Conservation (phyloP, 2,888 invertebrate genomes). For the Brachyopa scutellaris region DNA sequence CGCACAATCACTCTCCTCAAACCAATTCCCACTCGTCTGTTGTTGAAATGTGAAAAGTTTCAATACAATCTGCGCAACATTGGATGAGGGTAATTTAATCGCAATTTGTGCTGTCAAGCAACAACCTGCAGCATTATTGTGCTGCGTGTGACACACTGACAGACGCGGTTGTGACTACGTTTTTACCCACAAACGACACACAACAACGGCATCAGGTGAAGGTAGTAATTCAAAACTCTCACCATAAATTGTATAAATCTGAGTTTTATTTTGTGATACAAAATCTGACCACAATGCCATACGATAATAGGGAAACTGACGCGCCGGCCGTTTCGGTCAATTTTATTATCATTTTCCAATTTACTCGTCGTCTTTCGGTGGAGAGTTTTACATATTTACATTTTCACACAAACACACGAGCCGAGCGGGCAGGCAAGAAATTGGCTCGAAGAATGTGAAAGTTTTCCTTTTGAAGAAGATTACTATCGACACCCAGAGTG, state of each 20-base stretch:
- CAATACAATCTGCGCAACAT: conserved; percentile 41
- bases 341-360: conserved; percentile 64
- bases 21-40: too few relatives aligned
- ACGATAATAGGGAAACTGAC: conserved; percentile 44
- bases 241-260: conserved; percentile 41
- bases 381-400: not conserved
- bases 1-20: too few relatives aligned
- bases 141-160: conserved; percentile 44
- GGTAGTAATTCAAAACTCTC: conserved; percentile 71
- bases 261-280: not conserved
- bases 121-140: conserved; percentile 53
- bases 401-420: not conserved
- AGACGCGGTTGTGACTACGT: not conserved
- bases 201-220: conserved; percentile 44
- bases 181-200: not conserved
- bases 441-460: conserved; percentile 50
- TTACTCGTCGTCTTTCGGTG: conserved; percentile 12
- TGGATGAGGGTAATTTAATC: conserved; percentile 62
- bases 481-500: conserved; percentile 45
- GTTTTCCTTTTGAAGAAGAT: conserved; percentile 59
- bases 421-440: too few relatives aligned
- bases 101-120: conserved; percentile 61
- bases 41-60: not conserved
- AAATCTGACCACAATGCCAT: conserved; percentile 62
- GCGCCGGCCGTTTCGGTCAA: conserved; percentile 56